Percentiles rank a stretch among this genome's conserved stretches.
phyloP scores from a whole-genome alignment of 2,888 invertebrate genomes.

The Melieria omissa region DNA sequence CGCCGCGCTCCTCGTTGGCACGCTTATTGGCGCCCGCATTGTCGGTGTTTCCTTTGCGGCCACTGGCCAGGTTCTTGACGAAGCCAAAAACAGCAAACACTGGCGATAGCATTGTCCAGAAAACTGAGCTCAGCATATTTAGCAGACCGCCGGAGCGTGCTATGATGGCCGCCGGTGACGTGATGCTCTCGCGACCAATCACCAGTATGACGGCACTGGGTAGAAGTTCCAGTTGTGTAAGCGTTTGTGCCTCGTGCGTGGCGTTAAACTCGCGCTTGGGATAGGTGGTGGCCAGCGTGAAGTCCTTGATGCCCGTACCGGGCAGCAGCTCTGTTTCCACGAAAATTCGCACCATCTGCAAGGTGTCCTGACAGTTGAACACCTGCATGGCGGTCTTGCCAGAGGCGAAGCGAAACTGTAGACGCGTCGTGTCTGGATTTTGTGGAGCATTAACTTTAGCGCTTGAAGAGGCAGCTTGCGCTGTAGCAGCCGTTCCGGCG shows the following conservation, averaged over 20 bases:
- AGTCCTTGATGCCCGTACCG: conserved; percentile 68
- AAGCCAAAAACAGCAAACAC: conserved; percentile 58
- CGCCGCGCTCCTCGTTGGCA: conserved; percentile 50
- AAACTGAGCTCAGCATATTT: conserved; percentile 58
- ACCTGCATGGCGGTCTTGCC: conserved; percentile 79
- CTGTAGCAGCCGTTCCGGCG: conserved; percentile 3
- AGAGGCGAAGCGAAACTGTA: conserved; percentile 89
- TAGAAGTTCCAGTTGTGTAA: conserved; percentile 84
- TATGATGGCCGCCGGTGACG: conserved; percentile 44
- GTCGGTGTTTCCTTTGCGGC: conserved; percentile 23
- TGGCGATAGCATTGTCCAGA: conserved; percentile 63
- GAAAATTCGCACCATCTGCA: conserved; percentile 70
- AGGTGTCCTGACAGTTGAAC: conserved; percentile 76
- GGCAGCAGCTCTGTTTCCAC: conserved; percentile 58
- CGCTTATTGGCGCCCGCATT: conserved; percentile 53
- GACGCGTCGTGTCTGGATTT: conserved; percentile 70
- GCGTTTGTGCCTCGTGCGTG: conserved; percentile 88
- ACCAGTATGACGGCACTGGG: conserved; percentile 78
- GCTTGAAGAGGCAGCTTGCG: conserved; percentile 26
- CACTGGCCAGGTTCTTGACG: conserved; percentile 48
- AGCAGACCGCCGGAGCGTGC: conserved; percentile 50
- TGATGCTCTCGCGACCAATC: conserved; percentile 49
- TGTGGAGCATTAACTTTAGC: conserved; percentile 44
- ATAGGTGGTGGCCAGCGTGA: conserved; percentile 85
- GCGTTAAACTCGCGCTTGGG: conserved; percentile 86